A percentile compares a stretch with the other conserved stretches of the same genome.
Conservation (phyloP, 2,797 vertebrate genomes). For the Epinephelus awoara region DNA sequence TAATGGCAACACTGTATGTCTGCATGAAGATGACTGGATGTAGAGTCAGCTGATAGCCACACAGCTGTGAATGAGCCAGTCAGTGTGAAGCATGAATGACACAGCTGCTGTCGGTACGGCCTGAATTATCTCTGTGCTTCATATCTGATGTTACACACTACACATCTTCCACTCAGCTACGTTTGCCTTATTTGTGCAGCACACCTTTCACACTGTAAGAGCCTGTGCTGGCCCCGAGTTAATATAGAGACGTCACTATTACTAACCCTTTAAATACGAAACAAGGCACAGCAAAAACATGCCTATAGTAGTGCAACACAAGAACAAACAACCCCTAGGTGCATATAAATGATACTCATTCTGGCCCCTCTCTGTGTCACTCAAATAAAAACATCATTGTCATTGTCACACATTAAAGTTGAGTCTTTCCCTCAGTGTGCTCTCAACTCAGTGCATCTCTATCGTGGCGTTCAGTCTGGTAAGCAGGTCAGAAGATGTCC, state of each 20-base stretch:
- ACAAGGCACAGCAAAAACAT: slow-evolving; percentile 59
- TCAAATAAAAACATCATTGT: slow-evolving; percentile 8
- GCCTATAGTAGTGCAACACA: slow-evolving; percentile 47
- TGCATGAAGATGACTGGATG: background rate
- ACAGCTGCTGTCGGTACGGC: background rate
- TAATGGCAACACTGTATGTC: background rate
- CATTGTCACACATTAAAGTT: slow-evolving; percentile 9
- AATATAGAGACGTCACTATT: slow-evolving; percentile 6
- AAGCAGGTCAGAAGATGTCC: slow-evolving; percentile 22
- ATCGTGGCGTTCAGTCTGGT: background rate
- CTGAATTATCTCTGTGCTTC: background rate
- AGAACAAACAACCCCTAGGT: slow-evolving; percentile 50
- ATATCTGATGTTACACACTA: background rate
- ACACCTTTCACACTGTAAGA: slow-evolving; percentile 4
- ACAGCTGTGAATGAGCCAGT: background rate
- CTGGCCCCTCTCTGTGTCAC: slow-evolving; percentile 1
- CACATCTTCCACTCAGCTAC: background rate
- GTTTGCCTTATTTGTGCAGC: slow-evolving; percentile 4
- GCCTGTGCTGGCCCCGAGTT: background rate
- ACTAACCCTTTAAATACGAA: slow-evolving; percentile 29
- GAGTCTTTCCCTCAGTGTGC: slow-evolving; percentile 11
- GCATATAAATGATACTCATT: slow-evolving; percentile 44
- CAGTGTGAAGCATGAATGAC: background rate
- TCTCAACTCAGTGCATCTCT: slow-evolving; percentile 19
- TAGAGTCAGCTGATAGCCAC: background rate